A percentile compares a stretch with the other conserved stretches of the same genome.
These are phyloP conservation scores for Coenonympha glycerion DNA, from an alignment of 2,888 invertebrate genomes.

Conservation along the genomic window DNA sequence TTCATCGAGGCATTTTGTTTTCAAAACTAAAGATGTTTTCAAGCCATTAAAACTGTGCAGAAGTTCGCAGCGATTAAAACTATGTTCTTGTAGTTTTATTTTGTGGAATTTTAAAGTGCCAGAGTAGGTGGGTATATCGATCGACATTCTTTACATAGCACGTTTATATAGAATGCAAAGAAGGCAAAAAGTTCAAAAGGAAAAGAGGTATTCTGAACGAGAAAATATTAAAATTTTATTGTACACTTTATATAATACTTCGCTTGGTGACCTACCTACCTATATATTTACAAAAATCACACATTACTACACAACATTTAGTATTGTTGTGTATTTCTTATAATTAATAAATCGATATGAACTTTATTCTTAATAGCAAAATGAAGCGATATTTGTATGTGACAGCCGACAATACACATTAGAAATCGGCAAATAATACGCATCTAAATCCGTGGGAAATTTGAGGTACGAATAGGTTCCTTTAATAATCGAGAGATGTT, in stretches of 20 bases:
- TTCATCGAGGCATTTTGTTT: slow-evolving; percentile 11
- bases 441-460: neutral
- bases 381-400: neutral
- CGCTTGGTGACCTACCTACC: too few relatives aligned
- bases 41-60: slow-evolving; percentile 16
- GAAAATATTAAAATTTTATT: too few relatives aligned
- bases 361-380: neutral
- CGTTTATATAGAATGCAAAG: neutral
- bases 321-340: neutral
- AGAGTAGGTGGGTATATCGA: slow-evolving; percentile 8
- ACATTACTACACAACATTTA: too few relatives aligned
- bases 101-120: neutral
- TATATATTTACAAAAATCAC: too few relatives aligned
- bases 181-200: too few relatives aligned
- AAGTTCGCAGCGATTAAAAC: slow-evolving; percentile 14
- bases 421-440: neutral
- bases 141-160: slow-evolving; percentile 7
- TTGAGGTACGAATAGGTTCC: too few relatives aligned
- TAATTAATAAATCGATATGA: slow-evolving; percentile 1
- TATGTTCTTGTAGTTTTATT: slow-evolving; percentile 12
- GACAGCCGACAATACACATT: neutral
- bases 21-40: slow-evolving; percentile 13
- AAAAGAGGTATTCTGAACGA: too few relatives aligned
- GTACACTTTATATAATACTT: too few relatives aligned
- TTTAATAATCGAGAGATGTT: neutral